Conservation (phyloP, 2,113 vertebrate genomes). For the Cyanoramphus novaezelandiae region DNA sequence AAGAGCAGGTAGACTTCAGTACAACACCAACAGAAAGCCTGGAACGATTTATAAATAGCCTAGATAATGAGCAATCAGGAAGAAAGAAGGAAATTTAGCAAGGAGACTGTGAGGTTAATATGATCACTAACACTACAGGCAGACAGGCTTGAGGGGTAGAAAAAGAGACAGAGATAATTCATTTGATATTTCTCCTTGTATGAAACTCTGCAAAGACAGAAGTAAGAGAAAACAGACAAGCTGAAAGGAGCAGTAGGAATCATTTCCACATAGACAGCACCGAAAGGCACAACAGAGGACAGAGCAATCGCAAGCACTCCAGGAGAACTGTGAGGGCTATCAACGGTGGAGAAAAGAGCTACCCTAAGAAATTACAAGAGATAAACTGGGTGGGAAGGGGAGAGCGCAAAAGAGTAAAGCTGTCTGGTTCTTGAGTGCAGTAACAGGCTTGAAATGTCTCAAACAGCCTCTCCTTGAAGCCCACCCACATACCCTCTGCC, state of each 20-base stretch:
- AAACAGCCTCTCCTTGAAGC: neutral
- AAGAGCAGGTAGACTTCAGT: neutral
- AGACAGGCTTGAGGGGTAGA: neutral
- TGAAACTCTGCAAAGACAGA: neutral
- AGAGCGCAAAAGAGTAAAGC: neutral
- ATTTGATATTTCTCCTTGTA: neutral
- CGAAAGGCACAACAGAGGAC: neutral
- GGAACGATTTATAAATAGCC: neutral
- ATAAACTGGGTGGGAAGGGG: neutral
- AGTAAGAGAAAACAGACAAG: neutral
- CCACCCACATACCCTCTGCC: accelerated
- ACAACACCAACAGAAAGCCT: neutral
- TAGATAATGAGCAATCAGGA: conserved; percentile 18
- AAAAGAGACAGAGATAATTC: neutral
- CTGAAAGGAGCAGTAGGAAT: neutral
- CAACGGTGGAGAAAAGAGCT: neutral
- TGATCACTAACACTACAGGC: neutral
- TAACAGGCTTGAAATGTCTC: neutral
- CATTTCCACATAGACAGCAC: neutral
- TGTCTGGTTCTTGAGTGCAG: neutral
- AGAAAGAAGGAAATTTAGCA: conserved; percentile 32
- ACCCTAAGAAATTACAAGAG: neutral
- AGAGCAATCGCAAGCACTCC: neutral
- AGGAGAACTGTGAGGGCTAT: neutral
- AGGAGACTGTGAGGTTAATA: neutral